Conservation (phyloP, 2,113 vertebrate species). For the Coptodon bakossiorum region DNA sequence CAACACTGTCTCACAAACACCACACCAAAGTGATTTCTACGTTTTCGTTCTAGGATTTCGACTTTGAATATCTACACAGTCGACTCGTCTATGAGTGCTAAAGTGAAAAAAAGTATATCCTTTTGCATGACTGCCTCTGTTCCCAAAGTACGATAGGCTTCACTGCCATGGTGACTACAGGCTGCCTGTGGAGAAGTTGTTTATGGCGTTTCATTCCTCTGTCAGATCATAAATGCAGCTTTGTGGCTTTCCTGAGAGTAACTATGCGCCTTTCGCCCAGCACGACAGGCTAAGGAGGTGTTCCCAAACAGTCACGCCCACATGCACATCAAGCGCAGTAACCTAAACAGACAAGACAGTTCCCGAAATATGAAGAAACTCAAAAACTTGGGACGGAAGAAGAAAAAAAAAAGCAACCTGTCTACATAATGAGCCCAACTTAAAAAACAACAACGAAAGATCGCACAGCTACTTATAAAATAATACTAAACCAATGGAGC, state of each 20-base stretch:
- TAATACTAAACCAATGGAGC: not conserved
- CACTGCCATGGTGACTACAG: conserved; percentile 22
- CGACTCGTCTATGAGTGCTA: not conserved
- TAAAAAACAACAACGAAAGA: not conserved
- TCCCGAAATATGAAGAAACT: not conserved
- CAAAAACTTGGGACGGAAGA: not conserved
- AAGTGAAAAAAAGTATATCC: not conserved
- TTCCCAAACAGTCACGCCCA: conserved; percentile 20
- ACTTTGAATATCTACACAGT: not conserved
- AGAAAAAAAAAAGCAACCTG: not conserved
- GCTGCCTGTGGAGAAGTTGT: conserved; percentile 34
- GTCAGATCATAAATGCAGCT: conserved; percentile 66
- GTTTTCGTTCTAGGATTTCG: not conserved
- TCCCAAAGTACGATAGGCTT: not conserved
- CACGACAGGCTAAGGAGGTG: conserved; percentile 25
- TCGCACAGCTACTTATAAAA: not conserved
- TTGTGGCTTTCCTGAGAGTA: conserved; percentile 55
- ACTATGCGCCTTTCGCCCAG: conserved; percentile 33
- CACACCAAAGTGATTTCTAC: not conserved
- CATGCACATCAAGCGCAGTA: conserved; percentile 14
- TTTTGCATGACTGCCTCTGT: not conserved
- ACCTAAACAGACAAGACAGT: conserved; percentile 17
- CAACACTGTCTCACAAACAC: not conserved
- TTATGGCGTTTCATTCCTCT: conserved; percentile 53
- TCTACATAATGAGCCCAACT: not conserved